Conservation (phyloP, 2,888 invertebrate species). For the Patella caerulea region DNA sequence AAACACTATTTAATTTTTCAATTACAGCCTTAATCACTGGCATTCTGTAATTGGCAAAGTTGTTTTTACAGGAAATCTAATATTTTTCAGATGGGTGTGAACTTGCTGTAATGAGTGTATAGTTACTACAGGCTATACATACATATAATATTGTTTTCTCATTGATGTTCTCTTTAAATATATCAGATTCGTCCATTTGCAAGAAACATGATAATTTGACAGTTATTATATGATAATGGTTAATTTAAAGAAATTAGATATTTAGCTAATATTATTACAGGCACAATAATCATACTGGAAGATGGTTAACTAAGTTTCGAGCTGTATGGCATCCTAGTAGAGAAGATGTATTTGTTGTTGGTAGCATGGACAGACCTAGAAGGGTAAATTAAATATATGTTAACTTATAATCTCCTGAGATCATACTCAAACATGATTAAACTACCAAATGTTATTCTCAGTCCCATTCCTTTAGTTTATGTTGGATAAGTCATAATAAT, state of each 20-base stretch:
- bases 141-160: no score
- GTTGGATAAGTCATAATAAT: background rate
- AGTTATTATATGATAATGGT: constrained; percentile 27
- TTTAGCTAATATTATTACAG: constrained; percentile 37
- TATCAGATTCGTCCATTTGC: no score
- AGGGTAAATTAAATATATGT: constrained; percentile 44
- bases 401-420: background rate
- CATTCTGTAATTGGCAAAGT: no score
- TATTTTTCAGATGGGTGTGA: no score
- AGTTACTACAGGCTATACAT: no score
- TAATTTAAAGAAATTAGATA: constrained; percentile 21
- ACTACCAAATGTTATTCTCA: constrained; percentile 6
- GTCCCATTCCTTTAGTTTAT: constrained; percentile 19
- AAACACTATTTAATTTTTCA: no score
- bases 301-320: constrained; percentile 73
- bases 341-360: constrained; percentile 72
- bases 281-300: constrained; percentile 73
- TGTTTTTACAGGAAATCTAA: no score
- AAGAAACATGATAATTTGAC: constrained; percentile 28
- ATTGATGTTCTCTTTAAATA: no score
- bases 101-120: no score
- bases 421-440: background rate
- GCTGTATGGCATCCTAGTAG: constrained; percentile 71
- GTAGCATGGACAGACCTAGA: constrained; percentile 70
- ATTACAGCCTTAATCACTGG: no score